Evolutionary conservation across 2,888 invertebrate species (phyloP).

Genomic region (Xestia sexstrigata): DNA sequence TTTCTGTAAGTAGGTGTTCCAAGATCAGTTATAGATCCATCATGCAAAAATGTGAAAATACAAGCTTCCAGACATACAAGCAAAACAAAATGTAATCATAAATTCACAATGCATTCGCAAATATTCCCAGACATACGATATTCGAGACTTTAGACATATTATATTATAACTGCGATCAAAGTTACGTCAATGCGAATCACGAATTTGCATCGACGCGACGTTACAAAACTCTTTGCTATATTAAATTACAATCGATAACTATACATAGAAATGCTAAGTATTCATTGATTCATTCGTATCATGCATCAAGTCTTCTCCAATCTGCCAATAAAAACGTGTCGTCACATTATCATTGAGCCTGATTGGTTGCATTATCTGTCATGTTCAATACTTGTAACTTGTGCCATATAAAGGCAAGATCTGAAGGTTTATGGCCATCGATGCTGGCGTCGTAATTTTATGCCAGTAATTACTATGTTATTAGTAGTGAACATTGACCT

Average conservation of each 20-base stretch:
- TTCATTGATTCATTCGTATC: conserved; percentile 26
- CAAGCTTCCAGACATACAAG: neutral
- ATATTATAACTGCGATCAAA: conserved; percentile 1
- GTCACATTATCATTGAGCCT: conserved; percentile 11
- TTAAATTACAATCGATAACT: conserved; percentile 42
- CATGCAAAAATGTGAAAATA: neutral
- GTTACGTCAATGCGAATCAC: conserved; percentile 28
- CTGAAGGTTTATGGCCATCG: conserved; percentile 23
- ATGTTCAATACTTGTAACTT: conserved; percentile 13
- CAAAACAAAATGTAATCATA: neutral
- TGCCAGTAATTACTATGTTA: conserved; percentile 35
- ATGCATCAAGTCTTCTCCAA: conserved; percentile 36
- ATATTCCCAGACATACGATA: neutral
- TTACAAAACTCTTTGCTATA: conserved; percentile 20
- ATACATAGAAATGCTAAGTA: conserved; percentile 30
- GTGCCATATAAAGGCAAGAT: neutral
- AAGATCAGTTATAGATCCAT: neutral
- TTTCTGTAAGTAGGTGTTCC: neutral
- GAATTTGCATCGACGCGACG: conserved; percentile 27
- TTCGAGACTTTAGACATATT: conserved; percentile 8
- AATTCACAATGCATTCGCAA: neutral
- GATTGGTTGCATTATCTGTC: conserved; percentile 31
- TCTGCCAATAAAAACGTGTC: conserved; percentile 44
- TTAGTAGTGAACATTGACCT: conserved; percentile 36
- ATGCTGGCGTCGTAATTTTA: conserved; percentile 6